Conservation (phyloP, 2,797 vertebrate genomes). For the Dryobates pubescens region DNA sequence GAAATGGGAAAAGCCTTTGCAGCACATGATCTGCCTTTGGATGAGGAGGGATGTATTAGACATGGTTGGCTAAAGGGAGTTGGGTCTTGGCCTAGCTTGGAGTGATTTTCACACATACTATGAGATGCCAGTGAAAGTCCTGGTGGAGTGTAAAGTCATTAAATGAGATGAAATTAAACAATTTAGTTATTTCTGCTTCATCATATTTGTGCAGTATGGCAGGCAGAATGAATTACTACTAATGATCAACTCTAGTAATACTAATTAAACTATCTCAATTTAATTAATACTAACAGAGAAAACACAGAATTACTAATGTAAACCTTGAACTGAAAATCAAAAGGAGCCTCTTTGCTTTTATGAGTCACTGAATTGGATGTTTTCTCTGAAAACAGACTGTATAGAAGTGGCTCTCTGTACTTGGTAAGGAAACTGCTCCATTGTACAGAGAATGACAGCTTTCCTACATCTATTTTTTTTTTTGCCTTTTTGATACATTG, state of each 20-base stretch:
- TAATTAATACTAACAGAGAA: conserved; percentile 75
- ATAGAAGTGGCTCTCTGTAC: conserved; percentile 44
- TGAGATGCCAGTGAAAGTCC: conserved; percentile 52
- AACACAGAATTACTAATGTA: conserved; percentile 75
- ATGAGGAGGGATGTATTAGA: background rate
- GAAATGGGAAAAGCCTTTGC: background rate
- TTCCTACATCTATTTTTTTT: background rate
- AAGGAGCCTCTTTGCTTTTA: conserved; percentile 61
- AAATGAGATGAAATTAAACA: conserved; percentile 60
- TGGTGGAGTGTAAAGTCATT: conserved; percentile 58
- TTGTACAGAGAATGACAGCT: background rate
- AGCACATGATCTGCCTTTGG: background rate
- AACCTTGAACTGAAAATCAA: conserved; percentile 78
- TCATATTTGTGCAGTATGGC: conserved; percentile 75
- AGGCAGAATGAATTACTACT: conserved; percentile 76
- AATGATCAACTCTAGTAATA: conserved; percentile 76
- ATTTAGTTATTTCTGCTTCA: conserved; percentile 70
- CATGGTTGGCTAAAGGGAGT: conserved; percentile 40
- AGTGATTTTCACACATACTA: conserved; percentile 51
- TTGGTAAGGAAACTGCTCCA: conserved; percentile 14
- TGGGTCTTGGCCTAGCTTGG: conserved; percentile 42
- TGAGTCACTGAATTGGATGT: conserved; percentile 32
- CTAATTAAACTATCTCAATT: conserved; percentile 76
- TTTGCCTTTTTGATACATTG: background rate
- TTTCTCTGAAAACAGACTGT: conserved; percentile 32